Conservation (phyloP, 2,888 invertebrate species). For the Eupithecia pulchellata region DNA sequence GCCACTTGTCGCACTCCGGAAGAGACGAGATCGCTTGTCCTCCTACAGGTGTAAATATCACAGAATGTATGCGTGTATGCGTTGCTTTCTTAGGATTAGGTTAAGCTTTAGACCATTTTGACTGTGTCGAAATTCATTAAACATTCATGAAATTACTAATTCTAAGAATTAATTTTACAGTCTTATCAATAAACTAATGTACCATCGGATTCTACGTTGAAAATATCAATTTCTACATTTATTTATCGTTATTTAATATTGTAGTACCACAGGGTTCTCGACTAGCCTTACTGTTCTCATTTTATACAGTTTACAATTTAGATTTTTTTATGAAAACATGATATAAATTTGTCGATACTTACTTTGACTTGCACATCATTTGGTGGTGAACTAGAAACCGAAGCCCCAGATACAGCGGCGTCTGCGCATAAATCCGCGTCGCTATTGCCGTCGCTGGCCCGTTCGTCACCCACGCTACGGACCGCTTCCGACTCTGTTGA, state of each 20-base stretch:
- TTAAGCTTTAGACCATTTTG: background rate
- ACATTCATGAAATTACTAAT: background rate
- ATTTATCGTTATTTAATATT: background rate
- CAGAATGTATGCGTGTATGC: background rate
- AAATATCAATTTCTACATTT: background rate
- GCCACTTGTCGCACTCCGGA: constrained; percentile 87
- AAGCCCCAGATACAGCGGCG: constrained; percentile 78
- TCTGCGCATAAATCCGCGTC: constrained; percentile 76
- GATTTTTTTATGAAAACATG: background rate
- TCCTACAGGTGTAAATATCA: constrained; percentile 57
- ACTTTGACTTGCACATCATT: constrained; percentile 80
- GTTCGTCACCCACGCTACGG: constrained; percentile 77
- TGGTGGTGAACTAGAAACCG: constrained; percentile 83
- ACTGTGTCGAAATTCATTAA: background rate
- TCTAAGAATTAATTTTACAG: background rate
- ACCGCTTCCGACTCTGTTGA: constrained; percentile 73
- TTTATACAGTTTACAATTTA: background rate
- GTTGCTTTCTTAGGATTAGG: background rate
- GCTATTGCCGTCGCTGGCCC: constrained; percentile 79
- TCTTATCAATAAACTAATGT: background rate
- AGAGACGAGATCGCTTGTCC: constrained; percentile 87
- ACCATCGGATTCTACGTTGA: background rate
- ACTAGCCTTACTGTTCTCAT: constrained; percentile 8
- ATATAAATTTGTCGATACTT: constrained; percentile 20
- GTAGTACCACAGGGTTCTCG: constrained; percentile 19